These are phyloP conservation scores for Limulus polyphemus DNA, from an alignment of 2,888 invertebrate species.

Conservation along the genomic window DNA sequence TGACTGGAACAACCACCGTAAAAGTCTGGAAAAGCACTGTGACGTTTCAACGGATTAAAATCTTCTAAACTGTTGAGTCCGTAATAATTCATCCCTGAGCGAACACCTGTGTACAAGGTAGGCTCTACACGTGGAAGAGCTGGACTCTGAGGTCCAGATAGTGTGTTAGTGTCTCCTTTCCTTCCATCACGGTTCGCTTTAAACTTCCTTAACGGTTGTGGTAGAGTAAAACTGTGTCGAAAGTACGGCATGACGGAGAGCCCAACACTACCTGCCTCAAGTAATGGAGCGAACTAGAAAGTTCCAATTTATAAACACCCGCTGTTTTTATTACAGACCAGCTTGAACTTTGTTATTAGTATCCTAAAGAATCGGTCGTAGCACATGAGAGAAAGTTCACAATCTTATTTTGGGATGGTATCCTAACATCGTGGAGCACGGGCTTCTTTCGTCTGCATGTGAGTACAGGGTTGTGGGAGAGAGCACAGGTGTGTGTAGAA, in stretches of 20 bases:
- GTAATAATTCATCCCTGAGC: constrained; percentile 7
- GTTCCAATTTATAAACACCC: too few relatives aligned
- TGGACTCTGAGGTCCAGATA: constrained; percentile 16
- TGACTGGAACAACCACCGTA: constrained; percentile 21
- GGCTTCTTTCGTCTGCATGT: too few relatives aligned
- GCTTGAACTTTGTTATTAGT: too few relatives aligned
- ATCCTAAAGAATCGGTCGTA: too few relatives aligned
- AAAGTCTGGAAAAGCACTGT: constrained; percentile 19
- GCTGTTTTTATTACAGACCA: too few relatives aligned
- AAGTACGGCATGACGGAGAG: constrained; percentile 14
- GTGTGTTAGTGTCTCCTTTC: not conserved
- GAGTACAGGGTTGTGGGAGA: too few relatives aligned
- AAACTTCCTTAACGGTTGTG: constrained; percentile 15
- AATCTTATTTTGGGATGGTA: too few relatives aligned
- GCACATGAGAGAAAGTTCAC: too few relatives aligned
- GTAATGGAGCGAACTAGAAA: too few relatives aligned
- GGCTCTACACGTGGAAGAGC: constrained; percentile 15
- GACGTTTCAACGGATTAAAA: constrained; percentile 10
- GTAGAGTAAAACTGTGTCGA: constrained; percentile 21
- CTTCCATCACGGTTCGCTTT: constrained; percentile 14
- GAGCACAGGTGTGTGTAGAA: too few relatives aligned
- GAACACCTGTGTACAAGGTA: constrained; percentile 7
- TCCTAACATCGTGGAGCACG: too few relatives aligned
- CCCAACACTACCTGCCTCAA: too few relatives aligned
- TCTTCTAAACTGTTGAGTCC: constrained; percentile 21